A percentile compares a stretch with the other conserved stretches of the same genome.
phyloP scores from a whole-genome alignment of 2,888 invertebrate genomes.

The Zygogramma bicolorata region DNA sequence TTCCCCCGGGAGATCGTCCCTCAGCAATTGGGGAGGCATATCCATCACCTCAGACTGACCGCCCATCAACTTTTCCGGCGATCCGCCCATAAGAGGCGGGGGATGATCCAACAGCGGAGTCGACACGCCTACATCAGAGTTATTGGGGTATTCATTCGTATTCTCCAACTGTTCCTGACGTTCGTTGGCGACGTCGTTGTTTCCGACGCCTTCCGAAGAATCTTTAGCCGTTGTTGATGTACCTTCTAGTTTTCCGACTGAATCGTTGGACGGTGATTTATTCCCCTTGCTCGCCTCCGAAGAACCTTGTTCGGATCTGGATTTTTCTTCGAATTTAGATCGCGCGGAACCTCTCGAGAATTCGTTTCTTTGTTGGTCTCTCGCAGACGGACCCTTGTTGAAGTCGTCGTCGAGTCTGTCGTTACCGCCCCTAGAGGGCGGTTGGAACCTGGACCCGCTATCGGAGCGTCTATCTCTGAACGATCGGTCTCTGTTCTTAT shows the following conservation, averaged over 20 bases:
- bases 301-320: not conserved
- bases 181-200: not conserved
- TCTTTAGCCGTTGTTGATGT: no score
- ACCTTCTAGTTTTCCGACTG: no score
- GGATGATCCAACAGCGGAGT: constrained; percentile 13
- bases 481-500: constrained; percentile 34
- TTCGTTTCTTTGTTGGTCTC: not conserved
- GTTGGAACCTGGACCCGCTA: constrained; percentile 9
- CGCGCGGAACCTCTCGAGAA: not conserved
- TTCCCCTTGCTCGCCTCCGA: not conserved
- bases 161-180: not conserved
- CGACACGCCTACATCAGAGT: not conserved
- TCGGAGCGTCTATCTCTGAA: constrained; percentile 19
- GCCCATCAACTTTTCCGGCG: constrained; percentile 2
- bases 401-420: not conserved
- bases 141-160: not conserved
- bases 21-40: not conserved
- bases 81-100: not conserved
- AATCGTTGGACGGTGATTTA: not conserved
- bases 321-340: not conserved
- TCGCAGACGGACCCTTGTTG: not conserved
- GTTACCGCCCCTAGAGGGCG: not conserved
- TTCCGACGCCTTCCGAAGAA: not conserved
- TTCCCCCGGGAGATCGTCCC: not conserved
- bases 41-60: not conserved